These are phyloP conservation scores for Globodera rostochiensis DNA, from an alignment of 1,140 invertebrate genomes.

Conservation along the genomic window DNA sequence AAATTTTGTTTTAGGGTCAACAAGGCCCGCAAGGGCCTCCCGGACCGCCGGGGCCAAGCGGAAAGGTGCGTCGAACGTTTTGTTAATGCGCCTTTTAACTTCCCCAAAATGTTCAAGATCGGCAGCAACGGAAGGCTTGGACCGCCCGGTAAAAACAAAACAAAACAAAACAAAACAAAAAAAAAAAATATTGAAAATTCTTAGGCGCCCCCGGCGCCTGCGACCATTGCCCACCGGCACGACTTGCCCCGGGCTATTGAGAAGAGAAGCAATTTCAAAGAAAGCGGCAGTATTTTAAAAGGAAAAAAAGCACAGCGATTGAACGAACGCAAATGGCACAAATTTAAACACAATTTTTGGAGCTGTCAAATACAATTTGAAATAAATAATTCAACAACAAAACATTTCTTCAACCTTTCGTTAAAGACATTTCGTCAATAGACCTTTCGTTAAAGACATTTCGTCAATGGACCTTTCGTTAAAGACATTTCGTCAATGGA, in stretches of 20 bases:
- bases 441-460: too few species aligned
- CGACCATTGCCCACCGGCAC: slow-evolving; percentile 46
- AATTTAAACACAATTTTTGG: too few species aligned
- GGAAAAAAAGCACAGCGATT: too few species aligned
- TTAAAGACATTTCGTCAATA: too few species aligned
- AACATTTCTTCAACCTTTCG: too few species aligned
- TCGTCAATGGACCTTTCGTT: too few species aligned
- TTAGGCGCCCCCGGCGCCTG: slow-evolving; percentile 34
- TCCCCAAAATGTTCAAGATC: background rate
- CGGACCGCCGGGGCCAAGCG: slow-evolving; percentile 30
- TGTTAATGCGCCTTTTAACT: background rate
- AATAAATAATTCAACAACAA: too few species aligned
- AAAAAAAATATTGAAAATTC: background rate
- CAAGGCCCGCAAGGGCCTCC: slow-evolving; percentile 33
- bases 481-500: too few species aligned
- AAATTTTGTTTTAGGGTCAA: slow-evolving; percentile 29
- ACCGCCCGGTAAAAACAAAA: slow-evolving; percentile 18
- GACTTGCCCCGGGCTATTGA: slow-evolving; percentile 47
- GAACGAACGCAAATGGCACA: too few species aligned
- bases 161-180: background rate
- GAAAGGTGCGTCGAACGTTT: slow-evolving; percentile 2
- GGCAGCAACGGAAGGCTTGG: slow-evolving; percentile 18
- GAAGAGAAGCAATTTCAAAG: background rate
- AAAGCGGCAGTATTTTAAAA: background rate
- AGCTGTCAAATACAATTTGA: too few species aligned